Evolutionary conservation across 2,888 invertebrate genomes (phyloP).

Genomic region (Troilus luridus): DNA sequence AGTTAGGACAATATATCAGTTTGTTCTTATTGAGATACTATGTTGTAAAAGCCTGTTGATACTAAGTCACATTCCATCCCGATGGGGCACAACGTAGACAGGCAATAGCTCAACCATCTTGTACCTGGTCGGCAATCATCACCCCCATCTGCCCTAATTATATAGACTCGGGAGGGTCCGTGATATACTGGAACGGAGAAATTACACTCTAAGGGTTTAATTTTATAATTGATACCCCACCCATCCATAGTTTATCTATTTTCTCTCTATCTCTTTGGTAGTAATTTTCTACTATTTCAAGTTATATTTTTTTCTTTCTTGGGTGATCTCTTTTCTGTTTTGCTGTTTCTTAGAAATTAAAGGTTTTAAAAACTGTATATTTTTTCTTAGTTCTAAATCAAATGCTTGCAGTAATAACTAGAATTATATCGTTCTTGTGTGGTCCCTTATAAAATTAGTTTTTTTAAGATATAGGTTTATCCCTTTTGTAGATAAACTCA

Average conservation of each 20-base stretch:
- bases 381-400: background rate
- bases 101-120: background rate
- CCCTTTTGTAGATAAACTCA: background rate
- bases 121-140: conserved; percentile 10
- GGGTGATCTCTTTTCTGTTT: background rate
- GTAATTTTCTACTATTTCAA: background rate
- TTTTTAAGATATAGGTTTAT: no score
- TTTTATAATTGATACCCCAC: conserved; percentile 40
- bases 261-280: background rate
- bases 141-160: conserved; percentile 39
- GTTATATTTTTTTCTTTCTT: background rate
- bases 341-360: background rate
- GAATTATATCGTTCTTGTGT: background rate
- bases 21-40: background rate
- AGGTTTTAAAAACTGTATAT: background rate
- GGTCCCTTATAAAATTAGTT: background rate
- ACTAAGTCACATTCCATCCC: background rate
- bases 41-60: background rate
- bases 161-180: conserved; percentile 3
- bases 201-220: conserved; percentile 15
- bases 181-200: conserved; percentile 46
- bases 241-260: conserved; percentile 35
- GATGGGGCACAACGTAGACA: background rate
- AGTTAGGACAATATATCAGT: background rate
- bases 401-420: background rate